Percentiles rank a stretch among this genome's conserved stretches.
Evolutionary conservation across 2,888 invertebrate species (phyloP).

Genomic region (Suillia variegata): DNA sequence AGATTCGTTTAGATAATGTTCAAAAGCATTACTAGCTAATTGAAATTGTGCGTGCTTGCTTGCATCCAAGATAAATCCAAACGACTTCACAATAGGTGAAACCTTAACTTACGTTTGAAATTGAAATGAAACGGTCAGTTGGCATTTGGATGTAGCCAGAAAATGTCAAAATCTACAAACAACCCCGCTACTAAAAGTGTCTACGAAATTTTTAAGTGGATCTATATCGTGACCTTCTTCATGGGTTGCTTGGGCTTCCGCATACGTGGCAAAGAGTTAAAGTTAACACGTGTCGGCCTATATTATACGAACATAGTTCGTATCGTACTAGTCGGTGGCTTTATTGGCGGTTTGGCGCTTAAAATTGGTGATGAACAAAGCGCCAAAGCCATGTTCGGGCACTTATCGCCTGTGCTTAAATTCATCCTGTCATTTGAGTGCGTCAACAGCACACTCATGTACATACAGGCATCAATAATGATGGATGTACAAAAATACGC

Average conservation of each 20-base stretch:
- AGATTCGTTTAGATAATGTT: too few species aligned
- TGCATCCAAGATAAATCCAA: too few species aligned
- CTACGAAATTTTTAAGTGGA: conserved; percentile 38
- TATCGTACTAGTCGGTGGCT: conserved; percentile 29
- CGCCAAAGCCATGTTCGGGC: conserved; percentile 36
- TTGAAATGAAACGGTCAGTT: too few species aligned
- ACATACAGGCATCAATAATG: conserved; percentile 31
- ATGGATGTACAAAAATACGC: conserved; percentile 36
- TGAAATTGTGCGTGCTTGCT: too few species aligned
- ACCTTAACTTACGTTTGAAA: too few species aligned
- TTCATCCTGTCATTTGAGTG: conserved; percentile 42
- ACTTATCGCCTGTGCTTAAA: conserved; percentile 43
- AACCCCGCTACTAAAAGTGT: conserved; percentile 22
- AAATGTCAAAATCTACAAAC: background rate
- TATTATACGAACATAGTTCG: conserved; percentile 25
- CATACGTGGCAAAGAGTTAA: conserved; percentile 17
- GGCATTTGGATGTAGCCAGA: background rate
- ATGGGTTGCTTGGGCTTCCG: conserved; percentile 41
- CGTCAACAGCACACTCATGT: conserved; percentile 33
- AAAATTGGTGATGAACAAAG: conserved; percentile 37
- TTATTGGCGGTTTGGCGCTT: conserved; percentile 33
- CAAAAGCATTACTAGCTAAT: too few species aligned
- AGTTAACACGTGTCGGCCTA: conserved; percentile 6
- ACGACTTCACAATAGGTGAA: too few species aligned
- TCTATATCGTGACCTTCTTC: conserved; percentile 39